Percentiles rank a stretch among this genome's conserved stretches.
phyloP scores from a whole-genome alignment of 53 echinoderm and acorn worm genomes.

The Luidia sarsii region DNA sequence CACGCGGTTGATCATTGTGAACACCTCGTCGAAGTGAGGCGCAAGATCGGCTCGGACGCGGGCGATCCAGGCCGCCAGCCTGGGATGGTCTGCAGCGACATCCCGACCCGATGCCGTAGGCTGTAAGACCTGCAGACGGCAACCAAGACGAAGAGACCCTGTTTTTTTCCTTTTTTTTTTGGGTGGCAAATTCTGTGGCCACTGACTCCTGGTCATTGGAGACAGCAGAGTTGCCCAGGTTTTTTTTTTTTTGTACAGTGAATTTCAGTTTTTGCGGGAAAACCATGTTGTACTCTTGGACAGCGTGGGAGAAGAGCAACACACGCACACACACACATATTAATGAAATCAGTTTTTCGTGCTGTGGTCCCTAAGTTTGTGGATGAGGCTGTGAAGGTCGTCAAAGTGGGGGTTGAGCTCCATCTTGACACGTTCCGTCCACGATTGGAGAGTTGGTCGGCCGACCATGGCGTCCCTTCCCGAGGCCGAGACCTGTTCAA shows the following conservation, averaged over 20 bases:
- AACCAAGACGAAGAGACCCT: too few species aligned
- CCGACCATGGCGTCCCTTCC: constrained; percentile 48
- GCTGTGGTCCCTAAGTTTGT: constrained; percentile 59
- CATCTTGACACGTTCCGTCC: constrained; percentile 74
- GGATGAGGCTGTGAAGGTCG: constrained; percentile 71
- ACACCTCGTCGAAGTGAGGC: constrained; percentile 80
- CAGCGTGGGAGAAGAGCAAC: too few species aligned
- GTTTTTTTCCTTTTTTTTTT: too few species aligned
- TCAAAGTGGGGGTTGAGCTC: constrained; percentile 81
- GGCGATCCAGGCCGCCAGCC: constrained; percentile 70
- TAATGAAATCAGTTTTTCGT: constrained; percentile 12
- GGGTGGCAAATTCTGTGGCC: too few species aligned
- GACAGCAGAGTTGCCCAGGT: too few species aligned
- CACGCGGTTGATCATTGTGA: constrained; percentile 44
- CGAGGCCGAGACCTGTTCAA: constrained; percentile 47
- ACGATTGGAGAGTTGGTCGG: constrained; percentile 67
- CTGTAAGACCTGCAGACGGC: constrained; percentile 66
- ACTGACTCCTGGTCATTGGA: too few species aligned
- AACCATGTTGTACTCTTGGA: too few species aligned
- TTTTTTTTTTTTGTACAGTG: too few species aligned
- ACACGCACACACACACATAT: too few species aligned
- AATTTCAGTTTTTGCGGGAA: too few species aligned
- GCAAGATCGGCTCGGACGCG: constrained; percentile 73
- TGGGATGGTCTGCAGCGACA: constrained; percentile 60
- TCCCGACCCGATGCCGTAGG: constrained; percentile 57